phyloP scores from a whole-genome alignment of 2,888 invertebrate species.

The Andrena haemorrhoa region DNA sequence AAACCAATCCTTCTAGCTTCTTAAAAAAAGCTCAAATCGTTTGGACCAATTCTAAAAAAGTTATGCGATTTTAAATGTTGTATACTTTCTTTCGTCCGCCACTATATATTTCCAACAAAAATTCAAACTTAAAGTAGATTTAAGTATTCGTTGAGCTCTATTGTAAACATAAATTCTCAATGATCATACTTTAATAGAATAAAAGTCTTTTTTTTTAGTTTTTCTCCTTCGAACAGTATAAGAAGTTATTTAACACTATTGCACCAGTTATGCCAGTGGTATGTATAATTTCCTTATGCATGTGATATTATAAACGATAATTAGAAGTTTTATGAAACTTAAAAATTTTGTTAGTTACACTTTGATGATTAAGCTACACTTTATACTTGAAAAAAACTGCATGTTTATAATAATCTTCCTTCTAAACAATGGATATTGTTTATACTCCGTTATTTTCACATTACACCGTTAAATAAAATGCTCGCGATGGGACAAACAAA shows the following conservation, averaged over 20 bases:
- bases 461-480: neutral
- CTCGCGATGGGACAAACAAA: neutral
- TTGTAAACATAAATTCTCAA: neutral
- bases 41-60: no score
- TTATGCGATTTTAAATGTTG: no score
- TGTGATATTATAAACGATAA: no score
- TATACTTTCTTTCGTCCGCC: no score
- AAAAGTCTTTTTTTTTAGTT: conserved; percentile 86
- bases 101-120: neutral
- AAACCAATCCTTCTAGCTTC: no score
- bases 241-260: conserved; percentile 91
- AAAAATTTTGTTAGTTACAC: no score
- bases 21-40: no score
- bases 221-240: conserved; percentile 97
- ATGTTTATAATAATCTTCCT: neutral
- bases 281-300: conserved; percentile 78
- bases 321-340: neutral
- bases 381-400: neutral
- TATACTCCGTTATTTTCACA: neutral
- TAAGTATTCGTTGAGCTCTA: neutral
- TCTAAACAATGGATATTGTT: no score
- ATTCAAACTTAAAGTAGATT: neutral
- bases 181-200: neutral
- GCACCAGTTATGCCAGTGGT: conserved; percentile 91
- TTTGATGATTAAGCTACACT: no score